Percentiles rank a stretch among this genome's conserved stretches.
Evolutionary conservation across 2,888 invertebrate genomes (phyloP).

Genomic region (Mylabris sibirica): DNA sequence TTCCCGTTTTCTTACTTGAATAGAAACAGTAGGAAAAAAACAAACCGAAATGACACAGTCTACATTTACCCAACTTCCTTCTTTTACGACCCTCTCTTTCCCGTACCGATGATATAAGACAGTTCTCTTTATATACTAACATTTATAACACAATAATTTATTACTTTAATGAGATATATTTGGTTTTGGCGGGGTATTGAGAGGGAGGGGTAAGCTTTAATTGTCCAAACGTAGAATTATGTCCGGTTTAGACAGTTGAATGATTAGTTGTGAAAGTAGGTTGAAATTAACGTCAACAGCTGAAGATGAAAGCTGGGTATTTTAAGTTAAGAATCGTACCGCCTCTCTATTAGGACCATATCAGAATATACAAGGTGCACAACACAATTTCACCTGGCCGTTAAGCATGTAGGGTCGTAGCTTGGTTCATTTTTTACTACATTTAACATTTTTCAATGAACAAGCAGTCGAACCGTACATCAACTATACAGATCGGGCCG

Average conservation of each 20-base stretch:
- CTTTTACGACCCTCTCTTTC: too few relatives aligned
- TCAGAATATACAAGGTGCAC: neutral
- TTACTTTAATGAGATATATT: neutral
- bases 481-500: too few relatives aligned
- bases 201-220: neutral
- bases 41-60: slow-evolving; percentile 1
- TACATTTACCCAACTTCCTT: neutral
- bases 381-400: too few relatives aligned
- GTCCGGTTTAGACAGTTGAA: slow-evolving; percentile 5
- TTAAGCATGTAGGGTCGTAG: too few relatives aligned
- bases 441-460: too few relatives aligned
- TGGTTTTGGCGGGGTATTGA: too few relatives aligned
- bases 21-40: neutral
- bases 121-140: neutral
- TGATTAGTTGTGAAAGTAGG: slow-evolving; percentile 3
- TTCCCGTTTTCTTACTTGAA: neutral
- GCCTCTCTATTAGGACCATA: neutral
- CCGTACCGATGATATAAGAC: neutral
- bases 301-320: neutral
- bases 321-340: neutral
- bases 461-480: too few relatives aligned
- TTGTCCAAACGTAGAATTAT: neutral
- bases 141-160: neutral
- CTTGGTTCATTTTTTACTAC: too few relatives aligned
- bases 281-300: neutral